These are phyloP conservation scores for Scarus forsteni DNA, from an alignment of 2,797 vertebrate genomes.

Conservation along the genomic window DNA sequence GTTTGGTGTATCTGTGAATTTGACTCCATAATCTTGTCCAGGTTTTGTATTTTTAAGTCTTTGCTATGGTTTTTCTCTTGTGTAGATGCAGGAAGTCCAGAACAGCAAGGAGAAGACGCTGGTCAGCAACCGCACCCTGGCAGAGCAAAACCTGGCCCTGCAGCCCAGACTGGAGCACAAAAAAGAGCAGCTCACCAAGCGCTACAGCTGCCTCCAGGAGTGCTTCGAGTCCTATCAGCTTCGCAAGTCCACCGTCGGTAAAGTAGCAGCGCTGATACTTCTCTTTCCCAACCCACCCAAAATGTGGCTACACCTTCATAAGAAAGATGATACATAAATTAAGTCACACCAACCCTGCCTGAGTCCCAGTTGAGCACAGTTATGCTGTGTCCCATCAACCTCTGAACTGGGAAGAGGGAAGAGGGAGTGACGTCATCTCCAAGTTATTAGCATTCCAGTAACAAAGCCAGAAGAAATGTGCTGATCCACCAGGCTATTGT, in stretches of 20 bases:
- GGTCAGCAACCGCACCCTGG: conserved; percentile 92
- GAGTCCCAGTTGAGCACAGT: too few species aligned
- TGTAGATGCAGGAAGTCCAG: conserved; percentile 91
- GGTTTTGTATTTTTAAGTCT: not conserved
- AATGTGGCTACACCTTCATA: conserved; percentile 10
- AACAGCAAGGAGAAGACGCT: conserved; percentile 94
- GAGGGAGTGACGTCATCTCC: too few species aligned
- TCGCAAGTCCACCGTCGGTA: conserved; percentile 95
- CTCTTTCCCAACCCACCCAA: not conserved
- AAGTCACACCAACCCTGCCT: too few species aligned
- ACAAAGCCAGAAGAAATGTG: too few species aligned
- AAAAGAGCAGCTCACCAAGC: conserved; percentile 90
- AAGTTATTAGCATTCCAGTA: too few species aligned
- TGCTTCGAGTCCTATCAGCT: conserved; percentile 93
- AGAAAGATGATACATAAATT: not conserved
- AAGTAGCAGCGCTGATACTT: not conserved
- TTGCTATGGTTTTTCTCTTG: not conserved
- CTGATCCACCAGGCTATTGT: too few species aligned
- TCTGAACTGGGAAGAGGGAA: too few species aligned
- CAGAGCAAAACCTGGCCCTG: conserved; percentile 92
- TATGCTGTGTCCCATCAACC: too few species aligned
- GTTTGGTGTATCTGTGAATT: too few species aligned
- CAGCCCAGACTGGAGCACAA: conserved; percentile 91
- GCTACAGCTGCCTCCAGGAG: conserved; percentile 89
- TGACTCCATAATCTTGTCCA: too few species aligned